Evolutionary conservation across 2,113 vertebrate genomes (phyloP), one percentile per base, ranked within the genome.

Genomic region (Colossoma macropomum): DNA sequence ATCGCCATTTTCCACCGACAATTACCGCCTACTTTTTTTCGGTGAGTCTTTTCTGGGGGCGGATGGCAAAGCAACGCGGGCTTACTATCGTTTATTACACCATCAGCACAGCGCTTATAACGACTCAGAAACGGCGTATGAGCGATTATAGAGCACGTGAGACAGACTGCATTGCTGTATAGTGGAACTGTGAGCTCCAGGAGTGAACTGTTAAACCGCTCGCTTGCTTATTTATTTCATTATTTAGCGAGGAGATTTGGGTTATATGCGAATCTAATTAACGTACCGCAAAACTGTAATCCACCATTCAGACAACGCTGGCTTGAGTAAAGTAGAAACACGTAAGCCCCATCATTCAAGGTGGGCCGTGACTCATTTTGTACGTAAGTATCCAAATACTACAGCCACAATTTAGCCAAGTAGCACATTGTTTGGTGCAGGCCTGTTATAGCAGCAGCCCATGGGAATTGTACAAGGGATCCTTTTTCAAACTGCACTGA

Each of bases 11-110:
- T 93, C 89, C 78, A 88, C 90, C 85, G 86, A 93, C 92, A 91
- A 94, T 93, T 92, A 92, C 91, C 84, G 93, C 91, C 95, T 94
- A 93, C 94, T 95, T 95, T 81, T n/a, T 87, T 94, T 92, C 89
- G 84, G 86, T 83, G 86, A 90, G 87, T 80, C 74, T 90, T 90
- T 9, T 92, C 90, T 79, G 82, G 78, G 84, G 75, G 74, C 65
- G 79, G 86, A 77, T 78, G 71, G 85, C 84, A 86, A 90, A 84
- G 85, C 74, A 71, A 83, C 41, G 69, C 63, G 69, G 41, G 76
- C 50, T 79, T 72, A 30, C 27, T 60, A 32, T 65, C 23, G 71
- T 83, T 79, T 77, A 71, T 76, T 41, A 71, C 12, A 77, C 65
- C 52, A 0, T 28, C 59, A 62, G 59, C 28, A 66, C 34, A 54